Base-by-base conservation (phyloP, 2,113 vertebrate species). In the Tupaia tana region DNA sequence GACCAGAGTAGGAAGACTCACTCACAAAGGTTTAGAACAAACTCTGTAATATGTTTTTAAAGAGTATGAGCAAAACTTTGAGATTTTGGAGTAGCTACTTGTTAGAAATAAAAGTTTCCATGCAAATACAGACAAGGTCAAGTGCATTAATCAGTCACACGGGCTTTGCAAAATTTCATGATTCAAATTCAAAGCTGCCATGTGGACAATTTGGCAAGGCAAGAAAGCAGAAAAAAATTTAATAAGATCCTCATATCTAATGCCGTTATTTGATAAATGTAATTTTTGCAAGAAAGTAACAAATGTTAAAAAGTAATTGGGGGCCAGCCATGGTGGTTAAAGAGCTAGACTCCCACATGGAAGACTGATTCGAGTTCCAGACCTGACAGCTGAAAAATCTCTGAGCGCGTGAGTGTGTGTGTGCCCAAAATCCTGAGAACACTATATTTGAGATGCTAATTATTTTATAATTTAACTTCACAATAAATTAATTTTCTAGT, bases 211-310 rank as follows among this genome's bases (percentile, higher is more conserved):
- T 1, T 58, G 54, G 29, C 31, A 78, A 84, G 29, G 25, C 31
- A 78, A 89, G 61, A 89, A 81, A 82, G 43, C 18, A 95, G 43
- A 92, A 89, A 80, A 92, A 12, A 56, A 67, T 25, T 90, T 20
- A 90, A 71, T 56, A 87, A 92, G 52, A 69, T 54, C 18, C 24
- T 80, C 27, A 64, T 77, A 67, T 34, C 25, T 70, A 80, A 64
- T 29, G 29, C 29, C 14, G 31, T 9, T 63, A 66, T 59, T 82
- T 93, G 89, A 7, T 64, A 92, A 78, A 85, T 34, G 19, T 91
- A 74, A 89, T 81, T 91, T 81, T 59, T 59, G n/a, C n/a, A n/a
- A n/a, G n/a, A n/a, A n/a, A n/a, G n/a, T n/a, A n/a, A n/a, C n/a
- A n/a, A n/a, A n/a, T n/a, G n/a, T n/a, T n/a, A n/a, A n/a, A n/a